Conservation (phyloP, 2,113 vertebrate species). For the Promerops cafer region DNA sequence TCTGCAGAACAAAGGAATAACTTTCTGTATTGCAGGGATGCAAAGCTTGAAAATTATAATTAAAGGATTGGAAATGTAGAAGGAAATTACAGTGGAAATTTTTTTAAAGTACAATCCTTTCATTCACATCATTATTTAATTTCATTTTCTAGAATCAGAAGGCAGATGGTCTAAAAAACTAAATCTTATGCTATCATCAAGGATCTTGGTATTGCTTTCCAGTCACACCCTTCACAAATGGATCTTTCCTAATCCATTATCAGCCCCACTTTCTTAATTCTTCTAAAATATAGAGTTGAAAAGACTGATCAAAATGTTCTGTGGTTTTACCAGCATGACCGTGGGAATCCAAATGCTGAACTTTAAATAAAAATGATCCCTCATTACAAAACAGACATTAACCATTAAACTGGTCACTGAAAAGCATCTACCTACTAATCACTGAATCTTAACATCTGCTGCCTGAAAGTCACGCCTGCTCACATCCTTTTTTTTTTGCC, state of each 20-base stretch:
- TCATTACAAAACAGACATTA: not conserved
- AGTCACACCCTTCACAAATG: not conserved
- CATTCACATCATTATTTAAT: constrained; percentile 38
- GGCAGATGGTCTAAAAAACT: constrained; percentile 22
- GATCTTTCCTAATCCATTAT: constrained; percentile 34
- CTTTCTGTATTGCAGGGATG: constrained; percentile 22
- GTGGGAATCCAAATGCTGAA: not conserved
- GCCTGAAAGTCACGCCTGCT: not conserved
- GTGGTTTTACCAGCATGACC: not conserved
- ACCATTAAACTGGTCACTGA: not conserved
- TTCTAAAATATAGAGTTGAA: not conserved
- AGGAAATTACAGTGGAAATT: constrained; percentile 56
- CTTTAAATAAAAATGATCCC: not conserved
- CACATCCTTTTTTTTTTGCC: not conserved
- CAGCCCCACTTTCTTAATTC: not conserved
- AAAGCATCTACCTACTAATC: not conserved
- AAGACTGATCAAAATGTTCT: not conserved
- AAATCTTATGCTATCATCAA: constrained; percentile 16
- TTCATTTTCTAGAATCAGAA: constrained; percentile 48
- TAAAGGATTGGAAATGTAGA: constrained; percentile 44
- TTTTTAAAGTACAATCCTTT: constrained; percentile 38
- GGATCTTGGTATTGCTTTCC: constrained; percentile 9
- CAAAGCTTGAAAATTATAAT: constrained; percentile 52
- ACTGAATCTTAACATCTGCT: not conserved
- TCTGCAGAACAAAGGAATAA: constrained; percentile 45